phyloP scores from a whole-genome alignment of 2,797 vertebrate species.

The Graptemys geographica region DNA sequence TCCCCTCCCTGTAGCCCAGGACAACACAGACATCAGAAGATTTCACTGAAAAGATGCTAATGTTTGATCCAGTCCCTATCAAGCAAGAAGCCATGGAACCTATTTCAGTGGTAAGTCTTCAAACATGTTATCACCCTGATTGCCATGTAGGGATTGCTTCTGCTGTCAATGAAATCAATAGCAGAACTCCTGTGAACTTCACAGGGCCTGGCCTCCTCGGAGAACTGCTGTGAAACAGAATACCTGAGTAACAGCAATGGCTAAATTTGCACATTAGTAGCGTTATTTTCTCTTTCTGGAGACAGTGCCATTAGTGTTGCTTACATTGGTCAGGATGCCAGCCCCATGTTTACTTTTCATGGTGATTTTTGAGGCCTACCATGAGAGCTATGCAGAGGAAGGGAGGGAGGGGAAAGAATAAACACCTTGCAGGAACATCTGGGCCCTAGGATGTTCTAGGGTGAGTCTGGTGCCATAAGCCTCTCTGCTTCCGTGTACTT shows the following conservation, averaged over 20 bases:
- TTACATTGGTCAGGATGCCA: background rate
- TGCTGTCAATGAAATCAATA: background rate
- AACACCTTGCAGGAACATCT: background rate
- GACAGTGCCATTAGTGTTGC: background rate
- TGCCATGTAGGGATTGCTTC: background rate
- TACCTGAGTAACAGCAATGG: background rate
- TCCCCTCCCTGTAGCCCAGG: background rate
- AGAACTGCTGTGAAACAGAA: background rate
- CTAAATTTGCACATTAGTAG: background rate
- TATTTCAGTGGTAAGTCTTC: constrained; percentile 86
- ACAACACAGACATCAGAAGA: constrained; percentile 59
- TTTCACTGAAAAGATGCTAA: constrained; percentile 92
- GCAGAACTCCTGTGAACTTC: background rate
- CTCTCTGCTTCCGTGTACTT: constrained; percentile 42
- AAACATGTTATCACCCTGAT: background rate
- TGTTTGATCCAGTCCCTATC: constrained; percentile 94
- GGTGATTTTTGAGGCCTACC: background rate
- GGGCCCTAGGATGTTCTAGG: background rate
- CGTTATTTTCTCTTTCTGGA: background rate
- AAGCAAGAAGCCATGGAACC: constrained; percentile 95
- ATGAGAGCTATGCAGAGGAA: background rate
- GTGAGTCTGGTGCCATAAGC: background rate
- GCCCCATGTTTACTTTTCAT: background rate
- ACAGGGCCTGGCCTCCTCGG: background rate
- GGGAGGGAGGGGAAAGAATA: background rate